Conservation (phyloP, 2,888 invertebrate genomes). For the Neoitamus cyanurus region DNA sequence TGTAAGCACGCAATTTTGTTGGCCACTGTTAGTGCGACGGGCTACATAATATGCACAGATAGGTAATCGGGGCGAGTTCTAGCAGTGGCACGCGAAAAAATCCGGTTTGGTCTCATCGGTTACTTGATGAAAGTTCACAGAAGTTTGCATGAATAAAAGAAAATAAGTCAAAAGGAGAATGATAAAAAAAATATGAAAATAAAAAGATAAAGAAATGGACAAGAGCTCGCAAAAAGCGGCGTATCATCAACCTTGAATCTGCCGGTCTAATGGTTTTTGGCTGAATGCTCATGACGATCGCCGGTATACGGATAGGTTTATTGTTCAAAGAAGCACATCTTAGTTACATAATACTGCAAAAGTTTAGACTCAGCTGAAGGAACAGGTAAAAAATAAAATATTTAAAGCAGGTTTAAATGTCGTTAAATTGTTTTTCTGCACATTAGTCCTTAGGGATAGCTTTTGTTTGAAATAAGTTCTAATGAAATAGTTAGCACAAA, state of each 20-base stretch:
- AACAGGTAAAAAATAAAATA: neutral
- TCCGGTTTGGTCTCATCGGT: slow-evolving; percentile 32
- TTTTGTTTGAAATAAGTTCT: too few relatives aligned
- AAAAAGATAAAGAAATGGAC: neutral
- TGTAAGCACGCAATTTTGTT: neutral
- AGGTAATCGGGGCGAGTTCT: neutral
- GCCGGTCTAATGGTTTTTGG: neutral
- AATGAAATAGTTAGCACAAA: too few relatives aligned
- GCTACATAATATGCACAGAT: slow-evolving; percentile 6
- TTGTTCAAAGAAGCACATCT: neutral
- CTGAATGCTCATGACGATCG: neutral
- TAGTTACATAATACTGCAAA: neutral
- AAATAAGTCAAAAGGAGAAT: slow-evolving; percentile 3
- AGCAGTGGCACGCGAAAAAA: slow-evolving; percentile 36
- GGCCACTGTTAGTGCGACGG: neutral
- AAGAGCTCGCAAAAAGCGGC: neutral
- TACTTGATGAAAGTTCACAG: slow-evolving; percentile 32
- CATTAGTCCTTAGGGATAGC: too few relatives aligned
- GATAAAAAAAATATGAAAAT: neutral
- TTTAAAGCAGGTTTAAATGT: neutral
- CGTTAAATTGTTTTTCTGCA: neutral
- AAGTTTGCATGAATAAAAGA: slow-evolving; percentile 10
- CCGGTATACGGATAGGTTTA: neutral
- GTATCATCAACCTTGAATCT: slow-evolving; percentile 5
- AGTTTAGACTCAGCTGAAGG: neutral